Conservation (phyloP, 2,797 vertebrate species). For the Sebastes wilsoni region DNA sequence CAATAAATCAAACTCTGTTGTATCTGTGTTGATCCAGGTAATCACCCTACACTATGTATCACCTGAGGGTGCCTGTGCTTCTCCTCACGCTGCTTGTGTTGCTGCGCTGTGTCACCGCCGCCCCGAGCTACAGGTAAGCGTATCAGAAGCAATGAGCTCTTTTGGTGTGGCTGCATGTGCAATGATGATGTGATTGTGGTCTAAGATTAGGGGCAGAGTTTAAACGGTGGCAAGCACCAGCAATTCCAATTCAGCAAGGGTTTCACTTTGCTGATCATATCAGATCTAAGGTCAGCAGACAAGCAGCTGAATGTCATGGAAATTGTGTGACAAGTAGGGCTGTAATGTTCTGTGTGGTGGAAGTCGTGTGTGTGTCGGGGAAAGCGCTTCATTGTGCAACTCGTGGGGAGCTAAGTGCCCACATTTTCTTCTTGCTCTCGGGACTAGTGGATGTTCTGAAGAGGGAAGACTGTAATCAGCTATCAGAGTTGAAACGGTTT, state of each 20-base stretch:
- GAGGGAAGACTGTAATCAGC: slow-evolving; percentile 48
- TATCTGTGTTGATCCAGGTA: slow-evolving; percentile 35
- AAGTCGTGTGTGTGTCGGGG: not conserved
- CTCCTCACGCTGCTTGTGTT: slow-evolving; percentile 80
- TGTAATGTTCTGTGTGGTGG: slow-evolving; percentile 21
- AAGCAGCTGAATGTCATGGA: slow-evolving; percentile 16
- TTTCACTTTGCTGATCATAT: not conserved
- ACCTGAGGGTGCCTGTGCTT: slow-evolving; percentile 80
- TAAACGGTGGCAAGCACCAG: not conserved
- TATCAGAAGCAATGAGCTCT: not conserved
- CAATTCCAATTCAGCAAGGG: not conserved
- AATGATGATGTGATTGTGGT: not conserved
- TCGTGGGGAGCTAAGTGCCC: slow-evolving; percentile 45
- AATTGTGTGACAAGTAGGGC: not conserved
- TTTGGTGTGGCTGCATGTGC: not conserved
- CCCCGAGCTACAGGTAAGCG: slow-evolving; percentile 85
- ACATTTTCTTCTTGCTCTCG: slow-evolving; percentile 47
- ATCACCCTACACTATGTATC: slow-evolving; percentile 78
- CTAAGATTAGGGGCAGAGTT: not conserved
- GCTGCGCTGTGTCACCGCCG: slow-evolving; percentile 81
- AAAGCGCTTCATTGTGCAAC: slow-evolving; percentile 30
- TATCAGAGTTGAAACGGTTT: slow-evolving; percentile 46
- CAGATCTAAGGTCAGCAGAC: not conserved
- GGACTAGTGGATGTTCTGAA: slow-evolving; percentile 41
- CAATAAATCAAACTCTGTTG: not conserved